Conservation (phyloP, 2,113 vertebrate species). For the Canis aureus region DNA sequence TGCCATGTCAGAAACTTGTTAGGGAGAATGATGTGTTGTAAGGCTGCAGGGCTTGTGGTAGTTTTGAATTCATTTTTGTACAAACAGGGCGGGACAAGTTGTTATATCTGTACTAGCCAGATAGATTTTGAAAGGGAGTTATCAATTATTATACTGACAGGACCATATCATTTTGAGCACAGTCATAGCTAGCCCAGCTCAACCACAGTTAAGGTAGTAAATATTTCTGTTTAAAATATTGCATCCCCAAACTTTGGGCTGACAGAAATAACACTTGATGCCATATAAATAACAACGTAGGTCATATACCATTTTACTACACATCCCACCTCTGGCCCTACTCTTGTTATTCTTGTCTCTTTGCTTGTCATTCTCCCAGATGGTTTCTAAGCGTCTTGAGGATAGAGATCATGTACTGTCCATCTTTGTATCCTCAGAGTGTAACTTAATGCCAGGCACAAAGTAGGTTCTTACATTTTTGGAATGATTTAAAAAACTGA, state of each 20-base stretch:
- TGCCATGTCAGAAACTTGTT: not conserved
- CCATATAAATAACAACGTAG: not conserved
- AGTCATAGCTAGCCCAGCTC: not conserved
- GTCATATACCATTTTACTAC: not conserved
- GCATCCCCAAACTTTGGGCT: conserved; percentile 28
- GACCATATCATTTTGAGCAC: conserved; percentile 38
- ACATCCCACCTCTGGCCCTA: not conserved
- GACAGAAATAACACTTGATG: conserved; percentile 13
- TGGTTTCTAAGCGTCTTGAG: not conserved
- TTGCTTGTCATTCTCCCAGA: not conserved
- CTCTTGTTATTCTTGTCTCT: not conserved
- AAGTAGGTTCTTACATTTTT: not conserved
- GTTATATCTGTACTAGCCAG: not conserved
- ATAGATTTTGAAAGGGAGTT: conserved; percentile 49
- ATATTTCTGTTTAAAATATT: conserved; percentile 57
- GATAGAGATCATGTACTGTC: not conserved
- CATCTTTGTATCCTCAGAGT: not conserved
- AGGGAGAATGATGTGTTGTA: conserved; percentile 46
- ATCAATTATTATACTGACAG: conserved; percentile 55
- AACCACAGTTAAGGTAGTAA: conserved; percentile 22
- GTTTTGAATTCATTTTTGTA: conserved; percentile 58
- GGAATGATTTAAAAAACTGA: not conserved
- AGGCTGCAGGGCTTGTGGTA: not conserved
- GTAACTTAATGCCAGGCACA: not conserved
- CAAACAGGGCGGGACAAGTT: not conserved